A percentile compares a stretch with the other conserved stretches of the same genome.
These are phyloP conservation scores for Crotalus tigris DNA, from an alignment of 2,113 vertebrate genomes.

Conservation along the genomic window DNA sequence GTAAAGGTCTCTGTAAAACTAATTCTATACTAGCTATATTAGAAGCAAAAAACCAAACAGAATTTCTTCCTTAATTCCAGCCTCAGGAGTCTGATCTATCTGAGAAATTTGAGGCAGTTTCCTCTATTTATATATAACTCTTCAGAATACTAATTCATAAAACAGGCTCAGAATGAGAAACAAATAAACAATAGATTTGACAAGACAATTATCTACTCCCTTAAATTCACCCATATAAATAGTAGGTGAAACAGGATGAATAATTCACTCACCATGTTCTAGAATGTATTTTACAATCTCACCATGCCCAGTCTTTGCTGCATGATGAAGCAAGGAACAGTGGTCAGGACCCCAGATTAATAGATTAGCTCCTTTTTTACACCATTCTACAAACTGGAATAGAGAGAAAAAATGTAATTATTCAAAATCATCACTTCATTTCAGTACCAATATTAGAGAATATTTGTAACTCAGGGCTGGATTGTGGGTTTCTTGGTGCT, in stretches of 20 bases:
- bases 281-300: slow-evolving; percentile 87
- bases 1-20: not conserved
- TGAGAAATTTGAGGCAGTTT: not conserved
- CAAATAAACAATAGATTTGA: not conserved
- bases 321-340: slow-evolving; percentile 85
- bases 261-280: slow-evolving; percentile 80
- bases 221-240: not conserved
- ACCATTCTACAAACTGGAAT: slow-evolving; percentile 82
- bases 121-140: not conserved
- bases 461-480: not conserved
- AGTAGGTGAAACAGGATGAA: not conserved
- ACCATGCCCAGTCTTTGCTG: slow-evolving; percentile 81
- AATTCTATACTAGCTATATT: not conserved
- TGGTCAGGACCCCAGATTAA: slow-evolving; percentile 84
- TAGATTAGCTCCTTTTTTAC: slow-evolving; percentile 83
- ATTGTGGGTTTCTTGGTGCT: not conserved
- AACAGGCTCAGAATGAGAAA: not conserved
- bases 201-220: not conserved
- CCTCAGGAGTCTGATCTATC: not conserved
- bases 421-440: slow-evolving; percentile 26
- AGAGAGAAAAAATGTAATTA: slow-evolving; percentile 24
- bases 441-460: not conserved
- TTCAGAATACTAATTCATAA: not conserved
- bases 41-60: not conserved
- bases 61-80: not conserved